A percentile compares a stretch with the other conserved stretches of the same genome.
These are phyloP conservation scores for Poeciliopsis gracilis DNA, from an alignment of 2,797 vertebrate species.

Conservation along the genomic window DNA sequence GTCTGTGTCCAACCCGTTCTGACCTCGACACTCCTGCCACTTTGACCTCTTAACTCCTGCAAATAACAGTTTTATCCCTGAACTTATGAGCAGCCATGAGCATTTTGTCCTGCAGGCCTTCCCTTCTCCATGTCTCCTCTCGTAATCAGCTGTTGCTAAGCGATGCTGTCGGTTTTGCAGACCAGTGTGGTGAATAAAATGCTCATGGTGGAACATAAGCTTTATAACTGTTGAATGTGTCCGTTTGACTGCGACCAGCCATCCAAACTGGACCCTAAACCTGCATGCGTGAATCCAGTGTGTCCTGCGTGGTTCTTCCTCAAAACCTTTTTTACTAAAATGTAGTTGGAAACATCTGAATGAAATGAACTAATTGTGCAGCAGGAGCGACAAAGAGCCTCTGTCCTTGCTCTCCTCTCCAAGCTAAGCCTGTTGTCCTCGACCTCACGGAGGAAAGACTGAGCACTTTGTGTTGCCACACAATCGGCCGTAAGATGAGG, in stretches of 20 bases:
- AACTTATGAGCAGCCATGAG: slow-evolving; percentile 42
- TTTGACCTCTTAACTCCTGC: slow-evolving; percentile 49
- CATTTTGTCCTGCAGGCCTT: slow-evolving; percentile 38
- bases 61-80: slow-evolving; percentile 41
- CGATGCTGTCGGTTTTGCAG: neutral
- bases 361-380: slow-evolving; percentile 14
- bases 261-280: slow-evolving; percentile 11
- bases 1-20: slow-evolving; percentile 47
- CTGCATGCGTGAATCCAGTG: slow-evolving; percentile 49
- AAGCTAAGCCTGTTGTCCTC: slow-evolving; percentile 43
- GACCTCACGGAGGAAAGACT: slow-evolving; percentile 72
- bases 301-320: slow-evolving; percentile 3
- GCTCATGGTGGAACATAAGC: slow-evolving; percentile 53
- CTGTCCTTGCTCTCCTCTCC: slow-evolving; percentile 49
- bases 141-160: neutral
- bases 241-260: neutral
- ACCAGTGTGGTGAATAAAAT: slow-evolving; percentile 23
- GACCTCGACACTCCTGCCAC: slow-evolving; percentile 24
- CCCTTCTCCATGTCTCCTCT: neutral
- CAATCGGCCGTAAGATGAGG: slow-evolving; percentile 49
- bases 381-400: slow-evolving; percentile 52
- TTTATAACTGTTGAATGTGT: slow-evolving; percentile 34
- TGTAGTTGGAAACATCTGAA: neutral
- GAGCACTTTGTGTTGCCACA: slow-evolving; percentile 64
- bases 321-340: neutral